Base-by-base conservation (phyloP, 2,113 vertebrate species). In the Numenius arquata region DNA sequence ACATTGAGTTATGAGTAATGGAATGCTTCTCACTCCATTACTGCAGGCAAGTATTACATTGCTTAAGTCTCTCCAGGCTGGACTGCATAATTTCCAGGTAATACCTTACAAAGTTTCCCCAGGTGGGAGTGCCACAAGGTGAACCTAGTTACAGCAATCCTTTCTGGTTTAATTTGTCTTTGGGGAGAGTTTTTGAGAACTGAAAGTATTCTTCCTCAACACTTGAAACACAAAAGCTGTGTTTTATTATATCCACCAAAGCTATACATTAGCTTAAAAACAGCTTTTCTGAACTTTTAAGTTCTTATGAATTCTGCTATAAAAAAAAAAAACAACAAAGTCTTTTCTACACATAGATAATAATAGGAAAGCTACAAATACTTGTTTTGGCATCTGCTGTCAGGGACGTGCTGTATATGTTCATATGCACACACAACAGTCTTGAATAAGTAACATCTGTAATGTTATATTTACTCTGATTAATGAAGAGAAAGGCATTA, bases 401-500 rank as follows among this genome's bases (percentile, higher is more conserved):
- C 8, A 9, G 53, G 84, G 22, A 50, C 5, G 0, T 66, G 45
- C 16, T 85, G 14, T 41, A 25, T 65, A 50, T 2, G 11, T 4
- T 67, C 8, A 8, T 27, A 70, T 11, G 4, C 17, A 30, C 18
- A 38, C 5, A 14, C 12, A 85, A 63, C 23, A 56, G 15, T 62
- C 70, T 61, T 73, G 32, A 91, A 50, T 50, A 85, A 88, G 78
- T 88, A 93, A 85, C n/a, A 85, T 82, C 70, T 94, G 80, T 41
- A 95, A 85, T 30, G 12, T 91, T 85, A 7, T 82, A 70, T 82
- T 89, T 79, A 71, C 8, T 89, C 55, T 82, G 45, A 92, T 88
- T 94, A 96, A 96, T 87, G 25, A 94, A 93, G 45, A 93, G 62
- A 56, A 88, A 92, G 62, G 12, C 20, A 34, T 68, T 75, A 53